Evolutionary conservation across 2,113 vertebrate genomes (phyloP).

Genomic region (Rhombomys opimus): DNA sequence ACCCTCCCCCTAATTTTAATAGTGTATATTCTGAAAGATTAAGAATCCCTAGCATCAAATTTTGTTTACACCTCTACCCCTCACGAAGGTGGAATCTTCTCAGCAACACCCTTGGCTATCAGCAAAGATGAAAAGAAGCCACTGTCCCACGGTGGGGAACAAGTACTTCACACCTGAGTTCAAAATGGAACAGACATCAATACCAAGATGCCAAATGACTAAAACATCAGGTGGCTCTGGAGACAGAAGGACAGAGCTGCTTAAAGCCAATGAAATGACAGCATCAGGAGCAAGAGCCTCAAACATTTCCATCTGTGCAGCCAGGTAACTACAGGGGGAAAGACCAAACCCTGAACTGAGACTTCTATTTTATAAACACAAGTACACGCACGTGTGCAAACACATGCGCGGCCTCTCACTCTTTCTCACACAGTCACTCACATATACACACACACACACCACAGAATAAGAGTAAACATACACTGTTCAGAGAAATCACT

Average conservation of each 20-base stretch:
- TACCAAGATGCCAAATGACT: not conserved
- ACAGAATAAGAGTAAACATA: not conserved
- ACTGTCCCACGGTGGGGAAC: not conserved
- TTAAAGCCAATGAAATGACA: not conserved
- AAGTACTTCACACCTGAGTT: not conserved
- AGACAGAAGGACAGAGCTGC: not conserved
- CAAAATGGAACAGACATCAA: not conserved
- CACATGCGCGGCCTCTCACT: not conserved
- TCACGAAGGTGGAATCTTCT: not conserved
- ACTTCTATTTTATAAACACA: not conserved
- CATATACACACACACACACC: not conserved
- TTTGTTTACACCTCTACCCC: constrained; percentile 24
- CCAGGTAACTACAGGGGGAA: not conserved
- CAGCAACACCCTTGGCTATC: not conserved
- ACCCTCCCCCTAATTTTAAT: not conserved
- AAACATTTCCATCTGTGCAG: not conserved
- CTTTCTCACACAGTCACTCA: not conserved
- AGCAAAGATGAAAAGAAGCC: constrained; percentile 13
- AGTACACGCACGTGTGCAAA: accelerated
- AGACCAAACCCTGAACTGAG: not conserved
- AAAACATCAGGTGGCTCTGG: not conserved
- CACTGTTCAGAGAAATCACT: constrained; percentile 29
- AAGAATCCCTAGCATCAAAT: not conserved
- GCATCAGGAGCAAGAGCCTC: not conserved
- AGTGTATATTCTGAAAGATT: not conserved